A percentile compares a stretch with the other conserved stretches of the same genome.
phyloP scores from a whole-genome alignment of 2,797 vertebrate genomes.

The Adrianichthys oophorus region DNA sequence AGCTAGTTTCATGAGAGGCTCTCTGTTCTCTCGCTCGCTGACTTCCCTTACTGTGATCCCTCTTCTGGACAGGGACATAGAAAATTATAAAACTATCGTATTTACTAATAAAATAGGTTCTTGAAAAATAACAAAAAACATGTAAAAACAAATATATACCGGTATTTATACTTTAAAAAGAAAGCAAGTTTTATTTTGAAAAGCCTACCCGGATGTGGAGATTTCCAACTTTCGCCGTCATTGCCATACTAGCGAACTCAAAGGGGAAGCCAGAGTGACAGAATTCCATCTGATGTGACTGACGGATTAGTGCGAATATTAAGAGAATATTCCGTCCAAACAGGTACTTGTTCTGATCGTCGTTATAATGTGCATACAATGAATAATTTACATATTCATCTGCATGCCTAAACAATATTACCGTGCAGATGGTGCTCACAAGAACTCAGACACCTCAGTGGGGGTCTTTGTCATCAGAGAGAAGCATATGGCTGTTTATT shows the following conservation, averaged over 20 bases:
- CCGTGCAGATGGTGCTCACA: slow-evolving; percentile 13
- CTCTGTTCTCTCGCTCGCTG: slow-evolving; percentile 47
- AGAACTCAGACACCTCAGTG: slow-evolving; percentile 10
- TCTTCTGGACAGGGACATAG: not conserved
- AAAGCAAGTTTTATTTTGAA: slow-evolving; percentile 56
- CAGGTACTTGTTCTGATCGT: slow-evolving; percentile 48
- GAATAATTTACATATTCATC: not conserved
- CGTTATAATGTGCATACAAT: not conserved
- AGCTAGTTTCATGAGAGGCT: slow-evolving; percentile 50
- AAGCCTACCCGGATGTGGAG: slow-evolving; percentile 22
- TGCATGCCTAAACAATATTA: not conserved
- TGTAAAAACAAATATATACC: not conserved
- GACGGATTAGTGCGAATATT: slow-evolving; percentile 34
- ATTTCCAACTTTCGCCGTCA: not conserved
- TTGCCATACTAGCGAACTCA: slow-evolving; percentile 19
- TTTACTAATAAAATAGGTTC: not conserved
- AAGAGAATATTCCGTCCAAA: slow-evolving; percentile 25
- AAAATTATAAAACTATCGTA: not conserved
- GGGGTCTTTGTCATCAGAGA: slow-evolving; percentile 32
- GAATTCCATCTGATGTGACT: slow-evolving; percentile 31
- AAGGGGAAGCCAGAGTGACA: slow-evolving; percentile 25
- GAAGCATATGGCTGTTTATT: slow-evolving; percentile 9
- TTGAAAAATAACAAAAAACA: not conserved
- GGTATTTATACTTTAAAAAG: not conserved
- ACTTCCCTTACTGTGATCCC: slow-evolving; percentile 2